phyloP scores from a whole-genome alignment of 2,797 vertebrate species.

The Aulostomus chinensis region DNA sequence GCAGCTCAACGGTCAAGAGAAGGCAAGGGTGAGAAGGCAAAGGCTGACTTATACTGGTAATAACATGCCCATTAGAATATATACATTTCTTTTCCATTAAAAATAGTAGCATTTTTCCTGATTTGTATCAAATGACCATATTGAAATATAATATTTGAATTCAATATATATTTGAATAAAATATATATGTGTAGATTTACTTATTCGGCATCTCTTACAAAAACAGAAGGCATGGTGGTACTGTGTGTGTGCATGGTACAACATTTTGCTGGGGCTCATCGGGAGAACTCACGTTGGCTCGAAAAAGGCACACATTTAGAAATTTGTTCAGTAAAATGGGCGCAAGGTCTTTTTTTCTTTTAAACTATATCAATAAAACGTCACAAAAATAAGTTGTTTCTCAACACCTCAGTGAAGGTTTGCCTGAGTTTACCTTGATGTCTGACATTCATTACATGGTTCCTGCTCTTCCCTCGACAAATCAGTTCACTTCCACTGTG shows the following conservation, averaged over 20 bases:
- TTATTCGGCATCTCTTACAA: conserved; percentile 62
- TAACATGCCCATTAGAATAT: conserved; percentile 68
- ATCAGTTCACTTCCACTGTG: conserved; percentile 12
- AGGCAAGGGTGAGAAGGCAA: conserved; percentile 66
- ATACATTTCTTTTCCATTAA: conserved; percentile 71
- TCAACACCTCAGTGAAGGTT: conserved; percentile 49
- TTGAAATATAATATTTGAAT: conserved; percentile 80
- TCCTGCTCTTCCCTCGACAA: conserved; percentile 1
- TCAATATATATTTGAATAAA: conserved; percentile 78
- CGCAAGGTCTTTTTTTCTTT: conserved; percentile 14
- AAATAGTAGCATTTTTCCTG: conserved; percentile 74
- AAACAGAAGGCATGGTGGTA: conserved; percentile 77
- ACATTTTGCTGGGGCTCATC: conserved; percentile 35
- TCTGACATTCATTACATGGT: conserved; percentile 47
- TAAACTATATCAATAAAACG: conserved; percentile 33
- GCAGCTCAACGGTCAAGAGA: conserved; percentile 56
- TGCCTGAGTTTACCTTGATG: conserved; percentile 73
- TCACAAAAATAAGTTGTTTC: conserved; percentile 48
- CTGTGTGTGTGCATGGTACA: conserved; percentile 21
- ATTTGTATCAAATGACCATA: conserved; percentile 79
- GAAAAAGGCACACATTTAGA: conserved; percentile 72
- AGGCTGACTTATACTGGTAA: conserved; percentile 57
- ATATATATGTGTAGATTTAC: conserved; percentile 69
- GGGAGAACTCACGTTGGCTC: conserved; percentile 40
- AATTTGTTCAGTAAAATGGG: conserved; percentile 63